These are phyloP conservation scores for Threskiornis aethiopicus DNA, from an alignment of 2,797 vertebrate genomes.

Conservation along the genomic window DNA sequence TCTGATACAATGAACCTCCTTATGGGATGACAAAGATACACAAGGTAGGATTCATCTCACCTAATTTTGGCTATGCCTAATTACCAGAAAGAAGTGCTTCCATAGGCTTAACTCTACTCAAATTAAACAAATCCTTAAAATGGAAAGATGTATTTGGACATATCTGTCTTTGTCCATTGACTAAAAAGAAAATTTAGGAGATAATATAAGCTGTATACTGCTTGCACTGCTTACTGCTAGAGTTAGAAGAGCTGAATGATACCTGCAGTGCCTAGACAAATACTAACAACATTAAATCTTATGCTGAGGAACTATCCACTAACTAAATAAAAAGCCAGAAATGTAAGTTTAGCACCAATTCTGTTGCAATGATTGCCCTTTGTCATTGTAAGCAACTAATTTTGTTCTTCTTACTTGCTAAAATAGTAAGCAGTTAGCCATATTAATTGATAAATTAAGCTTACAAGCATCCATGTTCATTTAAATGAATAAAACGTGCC, in stretches of 20 bases:
- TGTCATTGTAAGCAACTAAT: neutral
- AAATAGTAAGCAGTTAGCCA: neutral
- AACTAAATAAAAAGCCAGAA: neutral
- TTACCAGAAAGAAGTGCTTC: neutral
- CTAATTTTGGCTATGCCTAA: neutral
- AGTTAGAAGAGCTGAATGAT: neutral
- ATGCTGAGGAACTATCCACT: neutral
- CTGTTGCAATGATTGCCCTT: neutral
- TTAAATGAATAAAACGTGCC: neutral
- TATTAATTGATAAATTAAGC: neutral
- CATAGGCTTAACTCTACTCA: neutral
- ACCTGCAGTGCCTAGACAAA: neutral
- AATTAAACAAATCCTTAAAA: neutral
- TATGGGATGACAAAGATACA: neutral
- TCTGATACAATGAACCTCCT: neutral
- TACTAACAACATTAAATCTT: neutral
- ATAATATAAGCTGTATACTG: neutral
- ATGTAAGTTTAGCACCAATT: neutral
- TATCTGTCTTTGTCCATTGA: neutral
- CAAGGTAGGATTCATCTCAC: neutral
- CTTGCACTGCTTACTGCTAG: neutral
- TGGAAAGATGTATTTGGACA: neutral
- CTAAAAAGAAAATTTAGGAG: neutral
- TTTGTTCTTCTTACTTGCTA: neutral
- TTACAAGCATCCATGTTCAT: neutral